Conservation (phyloP, 2,888 invertebrate species). For the Folsomia manolachei region DNA sequence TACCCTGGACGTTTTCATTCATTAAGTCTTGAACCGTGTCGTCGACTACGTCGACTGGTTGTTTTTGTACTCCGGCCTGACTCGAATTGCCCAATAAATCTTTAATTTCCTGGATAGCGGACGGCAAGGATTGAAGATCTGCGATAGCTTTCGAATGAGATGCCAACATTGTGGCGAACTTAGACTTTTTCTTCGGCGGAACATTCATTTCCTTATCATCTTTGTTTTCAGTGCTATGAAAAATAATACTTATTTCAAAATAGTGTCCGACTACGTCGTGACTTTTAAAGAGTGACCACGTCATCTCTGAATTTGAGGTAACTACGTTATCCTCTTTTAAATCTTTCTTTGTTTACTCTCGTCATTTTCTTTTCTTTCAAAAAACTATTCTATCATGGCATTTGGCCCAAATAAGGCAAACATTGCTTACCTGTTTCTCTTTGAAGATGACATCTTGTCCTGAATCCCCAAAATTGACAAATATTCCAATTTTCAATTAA, state of each 20-base stretch:
- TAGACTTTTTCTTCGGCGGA: neutral
- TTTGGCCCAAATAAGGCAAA: neutral
- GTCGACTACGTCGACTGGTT: neutral
- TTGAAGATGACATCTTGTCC: neutral
- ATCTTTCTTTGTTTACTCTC: neutral
- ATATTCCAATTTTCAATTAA: neutral
- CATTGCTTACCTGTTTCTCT: constrained; percentile 1
- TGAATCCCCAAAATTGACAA: neutral
- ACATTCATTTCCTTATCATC: neutral
- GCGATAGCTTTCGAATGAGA: neutral
- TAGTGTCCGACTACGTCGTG: neutral
- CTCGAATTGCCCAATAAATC: neutral
- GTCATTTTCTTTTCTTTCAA: neutral
- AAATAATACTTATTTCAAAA: neutral
- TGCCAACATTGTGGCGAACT: neutral
- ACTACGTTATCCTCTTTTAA: neutral
- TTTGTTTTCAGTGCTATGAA: neutral
- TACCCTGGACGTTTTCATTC: too few relatives aligned
- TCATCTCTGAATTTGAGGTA: neutral
- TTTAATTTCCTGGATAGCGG: neutral
- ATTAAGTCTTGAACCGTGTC: neutral
- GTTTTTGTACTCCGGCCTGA: too few relatives aligned
- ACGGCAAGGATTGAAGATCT: neutral
- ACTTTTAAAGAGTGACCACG: neutral
- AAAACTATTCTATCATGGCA: neutral